Conservation (phyloP, 2,888 invertebrate species). For the Octodonta nipae region DNA sequence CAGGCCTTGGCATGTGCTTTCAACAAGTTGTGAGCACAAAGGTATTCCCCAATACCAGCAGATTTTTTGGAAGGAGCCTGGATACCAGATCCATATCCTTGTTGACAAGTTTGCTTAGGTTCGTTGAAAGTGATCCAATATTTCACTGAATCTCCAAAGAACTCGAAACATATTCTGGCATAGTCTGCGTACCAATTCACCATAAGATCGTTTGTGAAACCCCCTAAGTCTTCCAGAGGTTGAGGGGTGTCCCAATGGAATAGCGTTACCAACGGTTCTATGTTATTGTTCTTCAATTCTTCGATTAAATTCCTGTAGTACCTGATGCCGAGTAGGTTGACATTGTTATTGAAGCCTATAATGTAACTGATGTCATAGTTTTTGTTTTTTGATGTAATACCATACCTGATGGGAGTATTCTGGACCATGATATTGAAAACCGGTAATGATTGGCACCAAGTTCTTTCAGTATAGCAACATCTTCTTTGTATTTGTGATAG, state of each 20-base stretch:
- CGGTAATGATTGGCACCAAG: no score
- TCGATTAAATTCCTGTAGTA: slow-evolving; percentile 13
- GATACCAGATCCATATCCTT: slow-evolving; percentile 8
- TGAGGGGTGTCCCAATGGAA: slow-evolving; percentile 7
- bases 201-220: slow-evolving; percentile 4
- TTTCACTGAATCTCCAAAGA: slow-evolving; percentile 7
- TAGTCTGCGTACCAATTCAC: slow-evolving; percentile 7
- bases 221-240: slow-evolving; percentile 8
- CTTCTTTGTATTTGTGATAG: no score
- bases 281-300: slow-evolving; percentile 4
- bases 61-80: slow-evolving; percentile 4
- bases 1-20: slow-evolving; percentile 6
- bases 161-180: slow-evolving; percentile 7
- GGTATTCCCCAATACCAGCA: slow-evolving; percentile 5
- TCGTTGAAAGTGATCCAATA: slow-evolving; percentile 8
- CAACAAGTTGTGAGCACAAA: slow-evolving; percentile 7
- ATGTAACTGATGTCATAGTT: no score
- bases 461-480: no score
- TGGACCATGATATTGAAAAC: no score
- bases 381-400: no score
- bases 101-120: slow-evolving; percentile 4
- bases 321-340: slow-evolving; percentile 14
- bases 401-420: no score
- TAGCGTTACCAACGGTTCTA: slow-evolving; percentile 8
- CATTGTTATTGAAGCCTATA: no score